Evolutionary conservation across 1,140 invertebrate species (phyloP).

Genomic region (Ganaspis sp.): DNA sequence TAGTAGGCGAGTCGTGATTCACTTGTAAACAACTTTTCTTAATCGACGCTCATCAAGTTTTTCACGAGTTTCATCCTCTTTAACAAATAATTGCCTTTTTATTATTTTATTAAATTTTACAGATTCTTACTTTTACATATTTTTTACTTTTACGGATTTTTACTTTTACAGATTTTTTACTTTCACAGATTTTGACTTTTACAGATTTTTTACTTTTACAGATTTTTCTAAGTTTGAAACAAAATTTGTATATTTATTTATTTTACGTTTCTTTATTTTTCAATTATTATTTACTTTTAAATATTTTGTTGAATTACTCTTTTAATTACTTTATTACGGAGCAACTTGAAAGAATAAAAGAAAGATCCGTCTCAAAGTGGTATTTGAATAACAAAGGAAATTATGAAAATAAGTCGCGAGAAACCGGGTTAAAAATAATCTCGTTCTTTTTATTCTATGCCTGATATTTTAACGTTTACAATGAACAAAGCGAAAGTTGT

Average conservation of each 20-base stretch:
- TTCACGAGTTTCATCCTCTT: background rate
- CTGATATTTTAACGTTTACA: background rate
- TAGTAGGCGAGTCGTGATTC: background rate
- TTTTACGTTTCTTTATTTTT: too few relatives aligned
- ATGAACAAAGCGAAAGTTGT: background rate
- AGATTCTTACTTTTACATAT: too few relatives aligned
- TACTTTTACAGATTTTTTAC: too few relatives aligned
- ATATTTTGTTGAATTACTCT: too few relatives aligned
- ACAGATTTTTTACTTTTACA: too few relatives aligned
- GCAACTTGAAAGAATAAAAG: too few relatives aligned
- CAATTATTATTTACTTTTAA: too few relatives aligned
- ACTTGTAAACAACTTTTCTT: conserved; percentile 5
- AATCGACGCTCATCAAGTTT: background rate
- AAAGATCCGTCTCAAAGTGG: background rate
- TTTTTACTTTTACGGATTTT: too few relatives aligned
- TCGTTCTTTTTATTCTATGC: background rate
- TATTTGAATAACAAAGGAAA: background rate
- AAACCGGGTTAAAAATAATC: background rate
- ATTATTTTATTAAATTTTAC: background rate
- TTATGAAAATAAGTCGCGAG: background rate
- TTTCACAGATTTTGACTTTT: too few relatives aligned
- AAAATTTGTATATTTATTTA: too few relatives aligned
- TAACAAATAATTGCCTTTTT: background rate
- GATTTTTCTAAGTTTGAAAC: too few relatives aligned
- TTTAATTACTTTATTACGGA: too few relatives aligned